A percentile compares a stretch with the other conserved stretches of the same genome.
Evolutionary conservation across 2,797 vertebrate species (phyloP).

Genomic region (Acrocephalus scirpaceus): DNA sequence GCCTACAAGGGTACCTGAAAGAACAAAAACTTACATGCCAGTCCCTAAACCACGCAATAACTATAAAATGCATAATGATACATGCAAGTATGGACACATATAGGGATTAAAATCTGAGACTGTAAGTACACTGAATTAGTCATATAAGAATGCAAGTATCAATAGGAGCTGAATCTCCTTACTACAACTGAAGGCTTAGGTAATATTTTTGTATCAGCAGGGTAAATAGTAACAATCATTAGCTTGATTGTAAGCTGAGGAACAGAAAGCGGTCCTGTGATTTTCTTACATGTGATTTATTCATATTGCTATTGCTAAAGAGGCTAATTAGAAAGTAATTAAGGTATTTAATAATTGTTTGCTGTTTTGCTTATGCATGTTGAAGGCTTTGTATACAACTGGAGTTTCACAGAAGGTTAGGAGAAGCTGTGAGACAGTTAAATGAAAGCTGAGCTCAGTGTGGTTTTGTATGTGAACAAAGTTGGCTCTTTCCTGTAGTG

Average conservation of each 20-base stretch:
- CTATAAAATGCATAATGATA: background rate
- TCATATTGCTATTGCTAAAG: background rate
- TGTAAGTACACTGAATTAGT: background rate
- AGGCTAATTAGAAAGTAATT: background rate
- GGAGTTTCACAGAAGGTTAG: background rate
- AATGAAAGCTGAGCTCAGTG: background rate
- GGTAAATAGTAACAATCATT: background rate
- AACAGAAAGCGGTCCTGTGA: background rate
- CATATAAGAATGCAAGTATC: background rate
- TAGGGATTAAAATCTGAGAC: background rate
- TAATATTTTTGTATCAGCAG: background rate
- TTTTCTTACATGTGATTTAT: background rate
- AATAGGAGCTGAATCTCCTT: background rate
- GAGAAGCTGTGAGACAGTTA: background rate
- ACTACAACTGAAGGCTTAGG: background rate
- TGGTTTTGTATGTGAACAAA: background rate
- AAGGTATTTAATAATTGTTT: background rate
- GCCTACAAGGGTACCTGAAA: background rate
- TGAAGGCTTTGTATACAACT: background rate
- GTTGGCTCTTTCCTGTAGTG: background rate
- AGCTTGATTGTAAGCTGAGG: background rate
- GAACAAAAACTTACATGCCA: background rate
- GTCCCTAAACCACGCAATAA: background rate
- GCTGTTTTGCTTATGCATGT: background rate
- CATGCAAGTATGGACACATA: background rate